Conservation (phyloP, 2,113 vertebrate genomes). For the Ranitomeya variabilis region DNA sequence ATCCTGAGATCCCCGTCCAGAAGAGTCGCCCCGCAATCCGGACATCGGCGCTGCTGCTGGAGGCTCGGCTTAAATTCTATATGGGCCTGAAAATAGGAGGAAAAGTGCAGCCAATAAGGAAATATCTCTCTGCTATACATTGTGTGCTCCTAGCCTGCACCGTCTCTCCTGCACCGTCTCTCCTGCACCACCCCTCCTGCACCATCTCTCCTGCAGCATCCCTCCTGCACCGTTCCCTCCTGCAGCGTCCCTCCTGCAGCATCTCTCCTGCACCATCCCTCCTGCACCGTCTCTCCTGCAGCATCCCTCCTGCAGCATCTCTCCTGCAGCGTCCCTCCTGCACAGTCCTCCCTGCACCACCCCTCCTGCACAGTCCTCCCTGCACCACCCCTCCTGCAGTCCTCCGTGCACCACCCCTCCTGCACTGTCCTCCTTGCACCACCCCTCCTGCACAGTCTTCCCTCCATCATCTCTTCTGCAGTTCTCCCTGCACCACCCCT, state of each 20-base stretch:
- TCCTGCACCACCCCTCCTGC: not conserved
- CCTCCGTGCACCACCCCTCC: no score
- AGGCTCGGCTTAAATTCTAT: slow-evolving; percentile 35
- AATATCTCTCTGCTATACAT: not conserved
- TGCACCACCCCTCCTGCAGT: no score
- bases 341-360: no score
- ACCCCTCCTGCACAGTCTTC: no score
- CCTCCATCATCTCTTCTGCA: not conserved
- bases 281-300: not conserved
- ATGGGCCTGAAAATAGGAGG: slow-evolving; percentile 10
- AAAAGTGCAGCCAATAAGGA: not conserved
- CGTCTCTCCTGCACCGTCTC: not conserved
- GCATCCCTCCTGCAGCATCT: not conserved
- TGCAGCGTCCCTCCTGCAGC: no score
- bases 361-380: no score
- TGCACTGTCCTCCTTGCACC: not conserved
- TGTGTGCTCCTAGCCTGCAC: no score
- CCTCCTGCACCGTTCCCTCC: not conserved
- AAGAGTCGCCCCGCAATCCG: not conserved
- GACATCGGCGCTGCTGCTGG: slow-evolving; percentile 36
- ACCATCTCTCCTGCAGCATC: not conserved
- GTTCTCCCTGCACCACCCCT: not conserved
- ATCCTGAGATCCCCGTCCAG: slow-evolving; percentile 29
- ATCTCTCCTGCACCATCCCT: not conserved
- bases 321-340: not conserved